A percentile compares a stretch with the other conserved stretches of the same genome.
phyloP scores from a whole-genome alignment of 2,797 vertebrate genomes.

The Thunnus albacares region DNA sequence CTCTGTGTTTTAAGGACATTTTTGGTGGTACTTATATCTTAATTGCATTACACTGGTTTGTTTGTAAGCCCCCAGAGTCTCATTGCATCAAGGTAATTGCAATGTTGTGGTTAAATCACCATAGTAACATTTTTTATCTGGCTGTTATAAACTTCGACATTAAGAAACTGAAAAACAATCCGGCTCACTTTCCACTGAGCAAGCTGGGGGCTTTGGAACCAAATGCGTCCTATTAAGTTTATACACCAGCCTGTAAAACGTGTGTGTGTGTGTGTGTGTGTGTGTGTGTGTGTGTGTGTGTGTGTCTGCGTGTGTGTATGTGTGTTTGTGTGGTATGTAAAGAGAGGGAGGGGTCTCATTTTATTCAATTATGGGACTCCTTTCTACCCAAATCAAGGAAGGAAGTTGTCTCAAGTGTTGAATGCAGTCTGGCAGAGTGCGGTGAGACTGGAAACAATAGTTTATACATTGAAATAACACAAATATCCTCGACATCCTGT shows the following conservation, averaged over 20 bases:
- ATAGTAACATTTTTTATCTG: constrained; percentile 80
- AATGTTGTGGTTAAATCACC: constrained; percentile 83
- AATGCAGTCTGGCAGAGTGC: constrained; percentile 79
- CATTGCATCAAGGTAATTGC: constrained; percentile 81
- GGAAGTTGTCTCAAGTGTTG: constrained; percentile 79
- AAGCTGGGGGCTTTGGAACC: constrained; percentile 80
- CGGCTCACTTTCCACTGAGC: constrained; percentile 79
- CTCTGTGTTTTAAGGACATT: constrained; percentile 66
- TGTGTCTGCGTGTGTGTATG: constrained; percentile 53
- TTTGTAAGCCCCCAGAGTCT: constrained; percentile 77
- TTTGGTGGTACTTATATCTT: constrained; percentile 77
- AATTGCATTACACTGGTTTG: constrained; percentile 79
- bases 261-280: constrained; percentile 51
- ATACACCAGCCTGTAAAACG: constrained; percentile 81
- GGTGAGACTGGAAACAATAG: constrained; percentile 73
- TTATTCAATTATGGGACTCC: constrained; percentile 80
- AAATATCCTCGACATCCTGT: constrained; percentile 73
- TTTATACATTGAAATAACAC: constrained; percentile 70
- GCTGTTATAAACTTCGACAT: constrained; percentile 79
- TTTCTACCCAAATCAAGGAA: constrained; percentile 82
- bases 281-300: constrained; percentile 54
- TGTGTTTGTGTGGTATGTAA: constrained; percentile 71
- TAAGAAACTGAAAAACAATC: constrained; percentile 83
- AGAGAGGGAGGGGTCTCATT: constrained; percentile 76
- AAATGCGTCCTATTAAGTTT: constrained; percentile 83